Evolutionary conservation across 1,140 invertebrate species (phyloP).

Genomic region (Melitaea cinxia): DNA sequence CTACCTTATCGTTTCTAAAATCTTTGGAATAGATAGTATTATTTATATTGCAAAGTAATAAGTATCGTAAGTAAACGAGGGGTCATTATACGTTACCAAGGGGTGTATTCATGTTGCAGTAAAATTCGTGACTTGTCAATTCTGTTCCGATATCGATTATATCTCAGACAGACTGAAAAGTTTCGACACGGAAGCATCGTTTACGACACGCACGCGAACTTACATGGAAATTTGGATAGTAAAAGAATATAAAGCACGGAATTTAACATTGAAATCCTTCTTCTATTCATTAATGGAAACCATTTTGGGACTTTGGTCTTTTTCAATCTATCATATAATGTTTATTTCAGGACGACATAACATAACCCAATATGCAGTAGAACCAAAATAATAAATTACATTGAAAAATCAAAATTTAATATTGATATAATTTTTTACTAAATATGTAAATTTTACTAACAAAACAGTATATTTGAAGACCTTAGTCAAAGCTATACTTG

Average conservation of each 20-base stretch:
- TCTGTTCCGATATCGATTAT: conserved; percentile 68
- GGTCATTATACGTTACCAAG: conserved; percentile 33
- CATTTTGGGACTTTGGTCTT: no score
- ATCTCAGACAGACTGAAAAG: conserved; percentile 72
- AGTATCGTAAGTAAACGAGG: conserved; percentile 28
- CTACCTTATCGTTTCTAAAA: no score
- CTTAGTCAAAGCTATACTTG: neutral
- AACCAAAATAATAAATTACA: no score
- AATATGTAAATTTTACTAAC: no score
- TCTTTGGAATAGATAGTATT: no score
- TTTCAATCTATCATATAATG: no score
- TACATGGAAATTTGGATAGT: conserved; percentile 55
- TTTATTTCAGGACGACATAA: no score
- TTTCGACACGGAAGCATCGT: conserved; percentile 68
- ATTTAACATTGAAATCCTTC: neutral
- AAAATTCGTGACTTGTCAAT: conserved; percentile 62
- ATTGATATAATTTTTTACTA: no score
- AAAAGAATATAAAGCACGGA: conserved; percentile 33
- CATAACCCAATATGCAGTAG: no score
- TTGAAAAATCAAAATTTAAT: no score
- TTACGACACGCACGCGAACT: conserved; percentile 58
- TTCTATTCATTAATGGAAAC: no score
- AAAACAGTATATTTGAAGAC: neutral
- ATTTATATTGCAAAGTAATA: conserved; percentile 1
- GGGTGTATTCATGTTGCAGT: conserved; percentile 43